Conservation (phyloP, 2,113 vertebrate genomes). For the Calyptomena viridis region DNA sequence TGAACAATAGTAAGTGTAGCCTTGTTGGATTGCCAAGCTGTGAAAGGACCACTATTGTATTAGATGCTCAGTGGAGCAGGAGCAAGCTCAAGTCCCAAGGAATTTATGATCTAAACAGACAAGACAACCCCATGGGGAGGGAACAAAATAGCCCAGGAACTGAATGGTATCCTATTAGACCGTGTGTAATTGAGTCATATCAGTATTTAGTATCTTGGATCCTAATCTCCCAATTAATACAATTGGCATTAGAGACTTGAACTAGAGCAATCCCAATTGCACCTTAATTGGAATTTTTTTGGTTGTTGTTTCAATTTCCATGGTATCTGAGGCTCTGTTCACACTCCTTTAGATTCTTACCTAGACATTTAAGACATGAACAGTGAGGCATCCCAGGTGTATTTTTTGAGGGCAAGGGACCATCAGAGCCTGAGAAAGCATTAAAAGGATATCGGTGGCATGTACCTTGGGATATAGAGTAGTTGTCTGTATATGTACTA, state of each 20-base stretch:
- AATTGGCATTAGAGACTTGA: not conserved
- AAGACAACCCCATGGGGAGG: slow-evolving; percentile 36
- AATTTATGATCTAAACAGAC: slow-evolving; percentile 8
- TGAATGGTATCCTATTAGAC: slow-evolving; percentile 24
- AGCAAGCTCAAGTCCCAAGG: not conserved
- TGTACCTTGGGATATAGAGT: not conserved
- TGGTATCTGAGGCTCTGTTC: not conserved
- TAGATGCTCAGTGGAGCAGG: not conserved
- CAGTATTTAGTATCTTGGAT: slow-evolving; percentile 29
- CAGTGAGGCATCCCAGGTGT: not conserved
- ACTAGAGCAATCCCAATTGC: not conserved
- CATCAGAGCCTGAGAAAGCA: not conserved
- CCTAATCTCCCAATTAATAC: slow-evolving; percentile 19
- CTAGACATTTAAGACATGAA: not conserved
- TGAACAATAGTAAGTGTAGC: not conserved
- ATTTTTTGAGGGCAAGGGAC: not conserved
- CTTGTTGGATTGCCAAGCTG: not conserved
- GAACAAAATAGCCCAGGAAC: slow-evolving; percentile 31
- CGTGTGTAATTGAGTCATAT: not conserved
- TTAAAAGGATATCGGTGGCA: not conserved
- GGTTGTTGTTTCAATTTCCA: not conserved
- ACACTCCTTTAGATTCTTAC: not conserved
- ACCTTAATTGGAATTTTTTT: not conserved
- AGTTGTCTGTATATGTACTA: not conserved
- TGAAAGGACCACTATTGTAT: slow-evolving; percentile 34